A percentile compares a stretch with the other conserved stretches of the same genome.
Evolutionary conservation across 2,797 vertebrate species (phyloP).

Genomic region (Onychomys leucogaster): DNA sequence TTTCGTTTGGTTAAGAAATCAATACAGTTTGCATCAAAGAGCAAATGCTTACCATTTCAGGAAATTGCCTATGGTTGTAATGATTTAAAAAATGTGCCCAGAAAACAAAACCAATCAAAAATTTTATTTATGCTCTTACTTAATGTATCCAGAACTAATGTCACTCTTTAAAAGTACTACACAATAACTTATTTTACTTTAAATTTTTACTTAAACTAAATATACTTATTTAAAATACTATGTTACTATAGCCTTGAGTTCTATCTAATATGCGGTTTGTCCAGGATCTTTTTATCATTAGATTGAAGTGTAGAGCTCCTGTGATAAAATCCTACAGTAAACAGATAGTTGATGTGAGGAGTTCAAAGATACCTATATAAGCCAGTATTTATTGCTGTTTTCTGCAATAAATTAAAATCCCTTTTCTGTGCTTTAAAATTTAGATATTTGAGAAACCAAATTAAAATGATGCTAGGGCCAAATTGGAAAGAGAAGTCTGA

Average conservation of each 20-base stretch:
- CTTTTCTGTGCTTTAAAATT: constrained; percentile 49
- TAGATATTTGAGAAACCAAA: constrained; percentile 47
- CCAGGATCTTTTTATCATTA: background rate
- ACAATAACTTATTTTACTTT: constrained; percentile 48
- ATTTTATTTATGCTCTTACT: constrained; percentile 30
- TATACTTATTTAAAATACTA: constrained; percentile 49
- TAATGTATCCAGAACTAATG: constrained; percentile 53
- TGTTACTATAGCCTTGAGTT: constrained; percentile 1
- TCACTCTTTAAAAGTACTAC: background rate
- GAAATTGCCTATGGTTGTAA: background rate
- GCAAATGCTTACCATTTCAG: background rate
- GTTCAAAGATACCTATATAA: background rate
- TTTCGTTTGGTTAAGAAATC: constrained; percentile 57
- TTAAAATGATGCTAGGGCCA: constrained; percentile 60
- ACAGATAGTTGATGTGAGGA: constrained; percentile 13
- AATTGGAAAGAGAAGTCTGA: constrained; percentile 61
- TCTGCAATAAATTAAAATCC: constrained; percentile 54
- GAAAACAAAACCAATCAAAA: constrained; percentile 22
- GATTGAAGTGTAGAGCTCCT: background rate
- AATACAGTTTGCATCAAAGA: background rate
- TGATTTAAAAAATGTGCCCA: background rate
- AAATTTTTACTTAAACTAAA: constrained; percentile 35
- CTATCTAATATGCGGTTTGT: background rate
- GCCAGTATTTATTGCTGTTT: constrained; percentile 4
- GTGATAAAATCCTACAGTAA: constrained; percentile 6